phyloP scores from a whole-genome alignment of 2,113 vertebrate species.

The Ctenomys sociabilis region DNA sequence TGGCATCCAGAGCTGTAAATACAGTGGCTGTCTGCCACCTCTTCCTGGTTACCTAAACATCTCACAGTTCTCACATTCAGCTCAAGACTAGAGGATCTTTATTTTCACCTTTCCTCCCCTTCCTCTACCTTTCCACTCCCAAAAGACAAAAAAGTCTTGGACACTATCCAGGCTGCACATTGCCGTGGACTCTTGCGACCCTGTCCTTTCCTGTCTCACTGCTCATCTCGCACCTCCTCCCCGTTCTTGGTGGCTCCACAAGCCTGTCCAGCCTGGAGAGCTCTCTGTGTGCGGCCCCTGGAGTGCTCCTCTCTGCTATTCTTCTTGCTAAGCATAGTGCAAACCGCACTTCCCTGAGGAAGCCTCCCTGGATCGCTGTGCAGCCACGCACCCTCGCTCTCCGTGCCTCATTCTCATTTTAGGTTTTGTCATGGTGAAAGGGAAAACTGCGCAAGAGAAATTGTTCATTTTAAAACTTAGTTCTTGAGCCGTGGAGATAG shows the following conservation, averaged over 20 bases:
- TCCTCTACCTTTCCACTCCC: background rate
- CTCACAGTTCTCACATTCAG: background rate
- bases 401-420: background rate
- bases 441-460: too few species aligned
- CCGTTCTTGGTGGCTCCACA: background rate
- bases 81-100: background rate
- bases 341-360: background rate
- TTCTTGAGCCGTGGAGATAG: too few species aligned
- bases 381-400: background rate
- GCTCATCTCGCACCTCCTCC: background rate
- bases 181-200: background rate
- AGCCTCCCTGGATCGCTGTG: rapidly evolving
- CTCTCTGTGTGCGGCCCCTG: background rate
- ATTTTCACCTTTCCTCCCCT: background rate
- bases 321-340: background rate
- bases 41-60: background rate
- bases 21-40: background rate
- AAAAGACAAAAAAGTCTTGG: background rate
- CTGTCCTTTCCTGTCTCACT: background rate
- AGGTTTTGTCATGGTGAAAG: background rate
- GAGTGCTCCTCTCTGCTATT: background rate
- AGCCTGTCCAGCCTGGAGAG: background rate
- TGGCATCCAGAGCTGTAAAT: background rate
- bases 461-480: too few species aligned
- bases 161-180: background rate